phyloP scores from a whole-genome alignment of 2,888 invertebrate genomes.

The Dasysyrphus albostriatus region DNA sequence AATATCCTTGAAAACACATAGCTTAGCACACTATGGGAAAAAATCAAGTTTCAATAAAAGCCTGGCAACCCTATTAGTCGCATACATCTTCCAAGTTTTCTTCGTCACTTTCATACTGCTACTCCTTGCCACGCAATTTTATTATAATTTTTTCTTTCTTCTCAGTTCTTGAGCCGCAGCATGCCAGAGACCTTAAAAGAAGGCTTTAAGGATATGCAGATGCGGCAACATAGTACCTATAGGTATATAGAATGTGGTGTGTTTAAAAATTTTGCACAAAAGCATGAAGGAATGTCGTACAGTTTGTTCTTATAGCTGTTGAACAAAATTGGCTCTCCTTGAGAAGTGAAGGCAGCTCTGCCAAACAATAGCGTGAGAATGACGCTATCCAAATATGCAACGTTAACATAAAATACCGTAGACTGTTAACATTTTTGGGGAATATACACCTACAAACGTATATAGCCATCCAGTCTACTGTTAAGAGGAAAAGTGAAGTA shows the following conservation, averaged over 20 bases:
- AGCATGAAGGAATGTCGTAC: conserved; percentile 14
- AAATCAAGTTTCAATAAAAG: too few relatives aligned
- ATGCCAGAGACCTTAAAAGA: conserved; percentile 50
- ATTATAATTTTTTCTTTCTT: conserved; percentile 36
- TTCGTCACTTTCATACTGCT: not conserved
- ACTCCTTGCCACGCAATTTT: conserved; percentile 46
- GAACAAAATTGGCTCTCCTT: conserved; percentile 40
- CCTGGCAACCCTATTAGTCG: conserved; percentile 20
- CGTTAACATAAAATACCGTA: conserved; percentile 20
- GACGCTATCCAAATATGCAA: conserved; percentile 30
- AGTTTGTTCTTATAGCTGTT: conserved; percentile 43
- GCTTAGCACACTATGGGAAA: too few relatives aligned
- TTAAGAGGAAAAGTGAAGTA: not conserved
- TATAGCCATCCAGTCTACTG: not conserved
- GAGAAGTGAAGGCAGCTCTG: not conserved
- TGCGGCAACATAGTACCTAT: conserved; percentile 32
- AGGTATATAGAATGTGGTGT: conserved; percentile 11
- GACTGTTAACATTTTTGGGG: conserved; percentile 11
- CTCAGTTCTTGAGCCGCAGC: conserved; percentile 29
- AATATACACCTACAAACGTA: not conserved
- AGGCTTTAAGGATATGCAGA: conserved; percentile 57
- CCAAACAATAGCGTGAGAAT: conserved; percentile 26
- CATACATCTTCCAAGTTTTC: conserved; percentile 19
- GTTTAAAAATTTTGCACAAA: conserved; percentile 22
- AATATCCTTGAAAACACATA: too few relatives aligned